Percentiles rank a stretch among this genome's conserved stretches.
Conservation (phyloP, 2,797 vertebrate genomes). For the Vespertilio murinus region DNA sequence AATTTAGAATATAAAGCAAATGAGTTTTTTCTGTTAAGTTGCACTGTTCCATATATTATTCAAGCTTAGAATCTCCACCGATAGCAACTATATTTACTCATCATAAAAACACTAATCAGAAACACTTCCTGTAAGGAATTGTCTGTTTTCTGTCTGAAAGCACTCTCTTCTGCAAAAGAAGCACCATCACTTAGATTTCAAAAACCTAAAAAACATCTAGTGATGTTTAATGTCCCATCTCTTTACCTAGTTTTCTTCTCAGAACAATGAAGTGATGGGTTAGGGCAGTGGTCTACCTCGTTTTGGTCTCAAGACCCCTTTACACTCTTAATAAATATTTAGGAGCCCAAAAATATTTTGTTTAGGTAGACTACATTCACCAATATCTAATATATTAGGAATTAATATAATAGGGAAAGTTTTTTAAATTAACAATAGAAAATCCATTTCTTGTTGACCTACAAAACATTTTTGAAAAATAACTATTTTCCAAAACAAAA, state of each 20-base stretch:
- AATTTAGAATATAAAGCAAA: background rate
- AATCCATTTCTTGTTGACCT: background rate
- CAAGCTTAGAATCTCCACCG: background rate
- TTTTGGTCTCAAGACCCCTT: background rate
- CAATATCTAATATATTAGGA: background rate
- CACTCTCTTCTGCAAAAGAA: background rate
- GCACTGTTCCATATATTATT: background rate
- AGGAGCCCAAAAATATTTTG: background rate
- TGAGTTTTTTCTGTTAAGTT: background rate
- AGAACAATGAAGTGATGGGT: background rate
- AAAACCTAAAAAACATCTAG: background rate
- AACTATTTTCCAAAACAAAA: background rate
- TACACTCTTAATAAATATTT: background rate
- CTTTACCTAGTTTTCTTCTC: background rate
- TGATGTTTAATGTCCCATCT: background rate
- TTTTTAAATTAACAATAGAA: background rate
- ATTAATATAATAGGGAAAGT: background rate
- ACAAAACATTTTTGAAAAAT: background rate
- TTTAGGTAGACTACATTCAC: background rate
- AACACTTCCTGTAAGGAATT: background rate
- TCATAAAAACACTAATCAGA: background rate
- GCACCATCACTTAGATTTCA: background rate
- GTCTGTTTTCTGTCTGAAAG: background rate
- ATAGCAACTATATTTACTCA: background rate
- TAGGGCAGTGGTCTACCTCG: background rate